Conservation (phyloP, 2,797 vertebrate genomes). For the Coranthus polyacanthus region DNA sequence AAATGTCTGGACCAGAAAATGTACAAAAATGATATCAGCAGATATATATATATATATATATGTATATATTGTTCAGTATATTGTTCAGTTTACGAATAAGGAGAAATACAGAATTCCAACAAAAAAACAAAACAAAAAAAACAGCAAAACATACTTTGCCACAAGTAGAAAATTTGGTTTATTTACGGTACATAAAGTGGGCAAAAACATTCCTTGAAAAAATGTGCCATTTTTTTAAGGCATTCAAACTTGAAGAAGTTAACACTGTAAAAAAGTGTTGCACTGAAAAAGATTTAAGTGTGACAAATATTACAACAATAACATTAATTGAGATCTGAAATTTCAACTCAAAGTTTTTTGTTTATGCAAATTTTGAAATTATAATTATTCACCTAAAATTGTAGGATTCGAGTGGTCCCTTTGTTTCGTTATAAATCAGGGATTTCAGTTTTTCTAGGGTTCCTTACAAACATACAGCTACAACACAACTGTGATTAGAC, state of each 20-base stretch:
- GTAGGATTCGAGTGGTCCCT: conserved; percentile 23
- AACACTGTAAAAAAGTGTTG: conserved; percentile 76
- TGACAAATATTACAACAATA: conserved; percentile 66
- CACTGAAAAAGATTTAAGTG: conserved; percentile 65
- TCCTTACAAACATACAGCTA: conserved; percentile 33
- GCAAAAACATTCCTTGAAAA: conserved; percentile 77
- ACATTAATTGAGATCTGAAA: conserved; percentile 53
- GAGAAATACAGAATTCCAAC: conserved; percentile 61
- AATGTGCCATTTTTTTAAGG: conserved; percentile 79
- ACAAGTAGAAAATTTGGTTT: conserved; percentile 79
- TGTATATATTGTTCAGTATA: conserved; percentile 47
- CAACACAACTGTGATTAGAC: conserved; percentile 25
- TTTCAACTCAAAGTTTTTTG: conserved; percentile 41
- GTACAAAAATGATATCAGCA: conserved; percentile 14
- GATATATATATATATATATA: too few species aligned
- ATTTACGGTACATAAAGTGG: conserved; percentile 73
- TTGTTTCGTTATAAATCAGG: conserved; percentile 31
- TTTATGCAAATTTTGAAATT: conserved; percentile 35
- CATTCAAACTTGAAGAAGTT: conserved; percentile 70
- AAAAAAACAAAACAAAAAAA: conserved; percentile 69
- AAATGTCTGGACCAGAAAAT: too few species aligned
- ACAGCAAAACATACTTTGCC: conserved; percentile 61
- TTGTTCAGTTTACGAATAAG: conserved; percentile 59
- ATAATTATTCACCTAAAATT: conserved; percentile 1
- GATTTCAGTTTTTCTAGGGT: conserved; percentile 24